Evolutionary conservation across 1,140 invertebrate genomes (phyloP), one percentile per base, ranked within the genome.

Genomic region (Drosophila jambulina): DNA sequence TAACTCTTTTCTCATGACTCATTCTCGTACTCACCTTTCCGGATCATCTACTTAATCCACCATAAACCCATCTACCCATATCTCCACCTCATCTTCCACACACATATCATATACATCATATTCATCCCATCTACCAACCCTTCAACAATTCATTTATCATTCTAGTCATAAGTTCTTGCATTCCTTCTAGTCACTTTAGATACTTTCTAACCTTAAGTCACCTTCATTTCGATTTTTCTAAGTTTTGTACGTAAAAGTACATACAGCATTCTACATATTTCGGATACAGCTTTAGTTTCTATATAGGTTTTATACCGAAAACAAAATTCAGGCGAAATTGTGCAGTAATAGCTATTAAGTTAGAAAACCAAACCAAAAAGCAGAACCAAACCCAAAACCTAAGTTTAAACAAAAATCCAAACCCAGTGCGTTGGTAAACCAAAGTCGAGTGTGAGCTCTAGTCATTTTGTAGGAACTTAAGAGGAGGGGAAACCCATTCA

Each of bases 391-490:
- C 60, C 45, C 25, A 72, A 53, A 70, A 54, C 40, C 19, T 84
- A 71, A 69, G 38, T 67, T 70, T 86, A 82, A 78, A 74, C 48
- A 42, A 81, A 85, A 56, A 49, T 71, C 78, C 86, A 78, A 38
- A 74, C 58, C 56, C 76, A 59, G 74, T 59, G 62, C 67, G 53
- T 82, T 84, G 77, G 80, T 78, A 10, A 42, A 67, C 46, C 62
- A 77, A 77, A 86, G 74, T 78, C 72, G 91, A 92, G 91, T 92
- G 91, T 92, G 59, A 92, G 74, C 91, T 92, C 91, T 92, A 92
- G 91, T 92, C 91, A 92, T 92, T 80, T 78, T 49, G 9, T 88
- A 88, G 81, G 9, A 78, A 40, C 34, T 34, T 90, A 91, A 90
- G 81, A 54, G 45, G 40, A 51, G 53, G 45, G n/a, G n/a, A n/a